A percentile compares a stretch with the other conserved stretches of the same genome.
phyloP scores from a whole-genome alignment of 1,140 invertebrate species.

The Tetranychus urticae region DNA sequence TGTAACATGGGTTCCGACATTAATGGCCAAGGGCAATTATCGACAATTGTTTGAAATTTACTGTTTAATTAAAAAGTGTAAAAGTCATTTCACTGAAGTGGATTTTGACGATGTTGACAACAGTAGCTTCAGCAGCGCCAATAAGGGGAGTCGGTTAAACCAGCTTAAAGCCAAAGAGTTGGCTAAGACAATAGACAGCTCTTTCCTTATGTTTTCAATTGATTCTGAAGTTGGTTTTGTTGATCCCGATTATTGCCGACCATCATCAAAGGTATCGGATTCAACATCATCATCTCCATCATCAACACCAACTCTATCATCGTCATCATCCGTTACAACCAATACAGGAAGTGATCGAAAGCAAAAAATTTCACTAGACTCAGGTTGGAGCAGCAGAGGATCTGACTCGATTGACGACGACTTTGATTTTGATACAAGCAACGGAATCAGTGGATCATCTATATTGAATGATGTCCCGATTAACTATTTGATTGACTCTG shows the following conservation, averaged over 20 bases:
- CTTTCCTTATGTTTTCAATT: no score
- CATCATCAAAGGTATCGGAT: no score
- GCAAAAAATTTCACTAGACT: background rate
- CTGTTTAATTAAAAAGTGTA: background rate
- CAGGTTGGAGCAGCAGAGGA: background rate
- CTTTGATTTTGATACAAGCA: background rate
- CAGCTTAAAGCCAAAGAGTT: no score
- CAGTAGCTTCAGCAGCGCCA: no score
- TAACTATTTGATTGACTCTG: background rate
- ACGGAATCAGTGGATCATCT: background rate
- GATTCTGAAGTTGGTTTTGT: no score
- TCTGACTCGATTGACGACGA: background rate
- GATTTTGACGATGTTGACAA: background rate
- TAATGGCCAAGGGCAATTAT: background rate
- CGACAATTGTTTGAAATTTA: background rate
- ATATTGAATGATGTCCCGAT: background rate
- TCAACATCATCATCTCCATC: no score
- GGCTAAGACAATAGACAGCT: no score
- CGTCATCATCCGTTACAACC: no score
- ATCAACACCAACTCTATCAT: no score
- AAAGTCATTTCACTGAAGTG: background rate
- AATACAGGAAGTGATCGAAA: background rate
- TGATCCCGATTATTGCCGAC: no score
- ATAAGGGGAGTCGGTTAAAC: no score
- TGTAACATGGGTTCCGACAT: background rate